These are phyloP conservation scores for Sebastes melanostomus DNA, from an alignment of 2,797 vertebrate species.

Conservation along the genomic window DNA sequence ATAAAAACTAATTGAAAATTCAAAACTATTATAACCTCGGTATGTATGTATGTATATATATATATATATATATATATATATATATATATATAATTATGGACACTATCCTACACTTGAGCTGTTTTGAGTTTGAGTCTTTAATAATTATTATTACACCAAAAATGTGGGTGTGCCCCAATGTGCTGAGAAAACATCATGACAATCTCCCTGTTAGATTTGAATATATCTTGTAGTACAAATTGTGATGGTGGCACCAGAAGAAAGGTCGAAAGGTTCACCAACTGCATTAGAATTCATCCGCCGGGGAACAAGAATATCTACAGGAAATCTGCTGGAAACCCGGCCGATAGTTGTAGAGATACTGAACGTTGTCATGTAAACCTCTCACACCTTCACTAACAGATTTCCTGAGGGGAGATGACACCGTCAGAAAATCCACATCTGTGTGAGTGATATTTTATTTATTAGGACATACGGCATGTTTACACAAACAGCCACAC, in stretches of 20 bases:
- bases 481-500: conserved; percentile 8
- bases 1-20: too few relatives aligned
- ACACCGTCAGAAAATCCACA: neutral
- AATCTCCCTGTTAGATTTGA: neutral
- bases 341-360: rapidly evolving
- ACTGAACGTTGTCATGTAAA: neutral
- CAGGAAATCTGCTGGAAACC: neutral
- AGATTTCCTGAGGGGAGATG: neutral
- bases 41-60: rapidly evolving
- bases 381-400: neutral
- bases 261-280: neutral
- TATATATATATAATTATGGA: too few relatives aligned
- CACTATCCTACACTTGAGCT: too few relatives aligned
- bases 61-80: too few relatives aligned
- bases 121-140: too few relatives aligned
- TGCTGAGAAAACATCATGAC: neutral
- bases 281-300: neutral
- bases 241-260: neutral
- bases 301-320: neutral
- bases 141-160: too few relatives aligned
- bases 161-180: neutral
- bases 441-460: conserved; percentile 10
- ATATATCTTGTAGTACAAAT: neutral
- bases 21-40: too few relatives aligned
- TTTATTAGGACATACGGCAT: conserved; percentile 13